phyloP scores from a whole-genome alignment of 2,797 vertebrate genomes.

The Hyperoplus lanceolatus region DNA sequence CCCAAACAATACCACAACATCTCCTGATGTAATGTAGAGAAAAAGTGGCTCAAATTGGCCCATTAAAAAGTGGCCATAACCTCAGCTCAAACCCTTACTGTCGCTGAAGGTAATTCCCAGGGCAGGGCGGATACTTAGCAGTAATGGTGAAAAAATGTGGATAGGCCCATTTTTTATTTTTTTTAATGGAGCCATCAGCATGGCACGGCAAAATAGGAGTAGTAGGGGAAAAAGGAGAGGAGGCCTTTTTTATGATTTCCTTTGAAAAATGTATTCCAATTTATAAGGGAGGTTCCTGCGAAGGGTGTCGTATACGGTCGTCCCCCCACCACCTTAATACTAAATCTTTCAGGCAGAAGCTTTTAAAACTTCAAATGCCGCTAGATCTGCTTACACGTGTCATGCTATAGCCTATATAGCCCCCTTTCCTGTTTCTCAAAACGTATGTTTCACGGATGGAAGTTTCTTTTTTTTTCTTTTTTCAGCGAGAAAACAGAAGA shows the following conservation, averaged over 20 bases:
- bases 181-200: conserved; percentile 80
- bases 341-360: conserved; percentile 88
- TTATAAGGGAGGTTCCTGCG: conserved; percentile 74
- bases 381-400: conserved; percentile 86
- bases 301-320: conserved; percentile 80
- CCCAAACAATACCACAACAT: conserved; percentile 80
- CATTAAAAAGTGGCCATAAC: conserved; percentile 68
- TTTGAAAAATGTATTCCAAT: conserved; percentile 85
- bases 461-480: conserved; percentile 55
- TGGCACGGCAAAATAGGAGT: conserved; percentile 50
- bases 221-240: conserved; percentile 46
- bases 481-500: conserved; percentile 73
- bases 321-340: conserved; percentile 64
- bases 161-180: conserved; percentile 33
- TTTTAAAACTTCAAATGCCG: conserved; percentile 90
- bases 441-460: conserved; percentile 73
- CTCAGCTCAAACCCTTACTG: conserved; percentile 54
- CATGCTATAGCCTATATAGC: conserved; percentile 80
- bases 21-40: conserved; percentile 73
- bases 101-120: conserved; percentile 59
- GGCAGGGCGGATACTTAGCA: conserved; percentile 65
- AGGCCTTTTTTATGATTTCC: conserved; percentile 81
- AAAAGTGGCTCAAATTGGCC: conserved; percentile 78
- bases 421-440: conserved; percentile 76
- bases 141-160: conserved; percentile 78